Evolutionary conservation across 2,797 vertebrate species (phyloP).

Genomic region (Acrocephalus scirpaceus): DNA sequence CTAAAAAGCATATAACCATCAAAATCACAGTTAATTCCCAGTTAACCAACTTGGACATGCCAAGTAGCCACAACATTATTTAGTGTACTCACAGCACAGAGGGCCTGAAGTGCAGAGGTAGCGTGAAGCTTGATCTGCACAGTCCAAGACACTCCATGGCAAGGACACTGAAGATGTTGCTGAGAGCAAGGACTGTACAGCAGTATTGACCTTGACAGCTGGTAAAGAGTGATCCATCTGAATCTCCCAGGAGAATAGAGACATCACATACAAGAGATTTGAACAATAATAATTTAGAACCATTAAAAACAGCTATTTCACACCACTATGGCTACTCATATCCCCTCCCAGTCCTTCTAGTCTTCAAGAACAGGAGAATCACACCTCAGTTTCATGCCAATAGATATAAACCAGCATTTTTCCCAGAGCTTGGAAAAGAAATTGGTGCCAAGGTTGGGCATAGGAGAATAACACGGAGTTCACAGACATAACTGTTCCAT

Average conservation of each 20-base stretch:
- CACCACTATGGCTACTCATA: background rate
- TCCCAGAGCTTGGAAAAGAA: background rate
- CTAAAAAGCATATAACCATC: conserved; percentile 3
- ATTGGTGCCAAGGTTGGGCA: background rate
- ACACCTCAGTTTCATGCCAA: background rate
- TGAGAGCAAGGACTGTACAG: background rate
- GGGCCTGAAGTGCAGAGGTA: background rate
- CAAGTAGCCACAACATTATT: background rate
- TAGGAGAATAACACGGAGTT: background rate
- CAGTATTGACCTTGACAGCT: background rate
- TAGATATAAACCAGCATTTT: background rate
- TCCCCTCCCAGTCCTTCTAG: background rate
- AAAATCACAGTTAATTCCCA: background rate
- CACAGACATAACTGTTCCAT: background rate
- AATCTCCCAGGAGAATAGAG: background rate
- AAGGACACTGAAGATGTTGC: background rate
- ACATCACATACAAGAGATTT: background rate
- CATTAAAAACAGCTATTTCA: background rate
- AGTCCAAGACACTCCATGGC: background rate
- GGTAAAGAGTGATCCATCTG: background rate
- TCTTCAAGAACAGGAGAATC: background rate
- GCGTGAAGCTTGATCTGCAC: background rate
- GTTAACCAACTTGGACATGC: background rate
- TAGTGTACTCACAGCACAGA: background rate
- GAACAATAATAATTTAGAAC: background rate